Evolutionary conservation across 2,113 vertebrate species (phyloP).

Genomic region (Prunella fulvescens): DNA sequence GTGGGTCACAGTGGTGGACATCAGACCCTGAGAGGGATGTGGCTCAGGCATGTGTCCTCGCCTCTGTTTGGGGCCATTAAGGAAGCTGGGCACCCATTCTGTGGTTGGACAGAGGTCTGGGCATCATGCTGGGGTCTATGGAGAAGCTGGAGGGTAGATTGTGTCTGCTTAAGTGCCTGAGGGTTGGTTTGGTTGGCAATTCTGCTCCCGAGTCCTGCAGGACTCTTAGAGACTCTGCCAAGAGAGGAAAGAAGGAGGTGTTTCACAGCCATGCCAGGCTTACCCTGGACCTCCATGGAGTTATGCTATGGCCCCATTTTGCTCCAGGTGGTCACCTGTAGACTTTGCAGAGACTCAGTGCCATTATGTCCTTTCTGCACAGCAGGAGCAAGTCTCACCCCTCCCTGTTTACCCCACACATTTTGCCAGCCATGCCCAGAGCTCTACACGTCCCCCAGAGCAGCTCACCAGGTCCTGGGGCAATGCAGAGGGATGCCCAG

Average conservation of each 20-base stretch:
- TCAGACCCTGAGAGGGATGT: background rate
- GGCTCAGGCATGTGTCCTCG: background rate
- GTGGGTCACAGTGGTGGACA: background rate
- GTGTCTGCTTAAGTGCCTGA: background rate
- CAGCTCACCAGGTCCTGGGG: background rate
- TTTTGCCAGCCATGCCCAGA: background rate
- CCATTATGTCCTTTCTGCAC: background rate
- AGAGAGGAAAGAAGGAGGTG: background rate
- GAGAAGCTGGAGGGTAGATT: background rate
- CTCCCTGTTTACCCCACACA: background rate
- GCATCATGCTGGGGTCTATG: background rate
- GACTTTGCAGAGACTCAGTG: background rate
- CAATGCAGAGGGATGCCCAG: rapidly evolving
- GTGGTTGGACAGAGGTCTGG: background rate
- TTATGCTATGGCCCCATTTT: background rate
- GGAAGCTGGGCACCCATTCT: background rate
- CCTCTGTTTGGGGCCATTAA: background rate
- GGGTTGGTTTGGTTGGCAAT: background rate
- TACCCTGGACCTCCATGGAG: background rate
- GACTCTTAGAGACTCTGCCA: background rate
- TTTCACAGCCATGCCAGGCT: background rate
- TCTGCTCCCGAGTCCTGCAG: background rate
- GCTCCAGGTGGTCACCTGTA: background rate
- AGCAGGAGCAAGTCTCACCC: background rate
- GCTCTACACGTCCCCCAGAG: background rate